Base-by-base conservation (phyloP, 2,113 vertebrate genomes). In the Poeciliopsis retropinna region DNA sequence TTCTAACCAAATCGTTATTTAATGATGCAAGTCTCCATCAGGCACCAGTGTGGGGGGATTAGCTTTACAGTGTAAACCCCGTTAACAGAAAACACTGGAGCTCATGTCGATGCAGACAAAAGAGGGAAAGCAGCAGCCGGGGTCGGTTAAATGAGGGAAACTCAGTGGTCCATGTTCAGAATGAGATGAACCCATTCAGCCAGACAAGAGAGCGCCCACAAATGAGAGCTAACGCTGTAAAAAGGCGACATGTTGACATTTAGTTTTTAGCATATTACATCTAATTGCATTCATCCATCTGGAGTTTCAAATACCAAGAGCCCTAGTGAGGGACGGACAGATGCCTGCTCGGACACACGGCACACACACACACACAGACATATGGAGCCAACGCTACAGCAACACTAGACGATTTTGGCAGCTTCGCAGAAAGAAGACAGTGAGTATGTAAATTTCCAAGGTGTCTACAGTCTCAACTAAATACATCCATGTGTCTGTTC, bases 281-380 rank as follows among this genome's bases (percentile, higher is more conserved):
- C 76, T 86, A 81, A 90, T 81, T 85, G 82, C 80, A 73, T 73
- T 79, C 84, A 85, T 89, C 87, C 88, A 89, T 89, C 85, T 85
- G 88, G 75, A 83, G 70, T 72, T 79, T 81, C 65, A 79, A 73
- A 84, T 82, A 85, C 61, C 78, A 82, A 67, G 71, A 85, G 83
- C 70, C 54, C 66, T 81, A 31, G 62, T 57, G 19, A 29, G 74
- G 76, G 62, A 76, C 63, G 70, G 77, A 72, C 87, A 78, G 78
- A 86, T 82, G 85, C 75, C 82, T 14, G 60, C 5, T 73, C 67
- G 64, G 79, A 81, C 73, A 75, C 51, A 63, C 67, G 66, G 72
- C 69, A 27, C 51, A 11, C 37, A 75, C 70, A 63, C 68, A 13
- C 37, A 76, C 70, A 63, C 68, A 70, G 60, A 63, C 80, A 80